phyloP scores from a whole-genome alignment of 2,888 invertebrate genomes.

The Andrena bicolor region DNA sequence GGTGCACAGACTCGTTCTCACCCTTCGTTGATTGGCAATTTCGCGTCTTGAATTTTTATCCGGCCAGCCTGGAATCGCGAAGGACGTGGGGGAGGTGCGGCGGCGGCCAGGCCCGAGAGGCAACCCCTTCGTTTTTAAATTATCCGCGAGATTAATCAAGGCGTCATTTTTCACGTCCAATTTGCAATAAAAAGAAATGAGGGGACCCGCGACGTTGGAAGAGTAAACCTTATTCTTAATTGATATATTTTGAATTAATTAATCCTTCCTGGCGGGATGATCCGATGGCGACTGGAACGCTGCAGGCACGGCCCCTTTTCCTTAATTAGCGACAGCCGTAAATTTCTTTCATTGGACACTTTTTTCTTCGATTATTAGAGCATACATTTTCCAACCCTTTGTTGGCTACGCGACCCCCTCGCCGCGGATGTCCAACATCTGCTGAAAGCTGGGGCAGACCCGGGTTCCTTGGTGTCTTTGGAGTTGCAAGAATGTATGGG shows the following conservation, averaged over 20 bases:
- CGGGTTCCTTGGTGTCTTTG: background rate
- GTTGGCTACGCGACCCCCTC: conserved; percentile 80
- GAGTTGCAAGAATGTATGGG: background rate
- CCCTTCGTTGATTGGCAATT: conserved; percentile 84
- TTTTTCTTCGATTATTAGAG: conserved; percentile 85
- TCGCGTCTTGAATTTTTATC: conserved; percentile 85
- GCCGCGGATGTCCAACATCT: conserved; percentile 79
- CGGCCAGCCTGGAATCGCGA: conserved; percentile 71
- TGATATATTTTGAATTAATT: conserved; percentile 85
- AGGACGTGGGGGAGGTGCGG: conserved; percentile 48
- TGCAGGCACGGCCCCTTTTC: conserved; percentile 73
- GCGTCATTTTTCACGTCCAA: conserved; percentile 86
- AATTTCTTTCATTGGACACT: conserved; percentile 85
- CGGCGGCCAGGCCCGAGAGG: conserved; percentile 47
- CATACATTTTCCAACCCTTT: conserved; percentile 84
- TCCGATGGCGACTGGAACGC: conserved; percentile 53
- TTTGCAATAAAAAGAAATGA: conserved; percentile 83
- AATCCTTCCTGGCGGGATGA: conserved; percentile 80
- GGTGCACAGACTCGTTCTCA: conserved; percentile 54
- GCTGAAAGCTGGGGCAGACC: conserved; percentile 61
- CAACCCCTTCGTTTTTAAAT: conserved; percentile 85
- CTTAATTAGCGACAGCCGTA: conserved; percentile 84
- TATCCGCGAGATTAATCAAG: conserved; percentile 85
- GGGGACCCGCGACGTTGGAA: conserved; percentile 69
- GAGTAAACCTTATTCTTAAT: conserved; percentile 85